Conservation (phyloP, 2,113 vertebrate species). For the Rousettus leschenaultii region DNA sequence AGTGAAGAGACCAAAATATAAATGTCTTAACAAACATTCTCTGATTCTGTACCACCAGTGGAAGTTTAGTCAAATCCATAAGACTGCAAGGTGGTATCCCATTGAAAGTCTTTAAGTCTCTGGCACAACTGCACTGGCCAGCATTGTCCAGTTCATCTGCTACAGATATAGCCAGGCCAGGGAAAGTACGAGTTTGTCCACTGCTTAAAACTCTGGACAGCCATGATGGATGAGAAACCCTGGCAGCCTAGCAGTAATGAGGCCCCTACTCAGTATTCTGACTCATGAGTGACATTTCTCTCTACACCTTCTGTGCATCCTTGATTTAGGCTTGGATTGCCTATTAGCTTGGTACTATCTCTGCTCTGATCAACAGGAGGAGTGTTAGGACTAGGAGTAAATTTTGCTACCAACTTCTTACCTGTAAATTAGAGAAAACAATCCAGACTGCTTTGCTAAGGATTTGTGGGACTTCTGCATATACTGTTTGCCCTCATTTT, state of each 20-base stretch:
- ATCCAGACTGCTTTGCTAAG: not conserved
- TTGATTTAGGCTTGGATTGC: not conserved
- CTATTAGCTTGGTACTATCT: not conserved
- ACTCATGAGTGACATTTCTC: fast-evolving
- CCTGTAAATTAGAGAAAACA: not conserved
- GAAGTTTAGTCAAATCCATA: not conserved
- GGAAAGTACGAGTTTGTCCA: not conserved
- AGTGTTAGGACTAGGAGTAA: not conserved
- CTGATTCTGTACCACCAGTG: not conserved
- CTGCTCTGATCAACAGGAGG: not conserved
- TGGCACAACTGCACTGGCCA: not conserved
- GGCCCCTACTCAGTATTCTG: fast-evolving
- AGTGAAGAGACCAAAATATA: not conserved
- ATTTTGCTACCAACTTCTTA: not conserved
- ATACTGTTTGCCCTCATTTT: not conserved
- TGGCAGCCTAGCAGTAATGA: no score
- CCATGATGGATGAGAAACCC: not conserved
- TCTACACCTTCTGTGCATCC: not conserved
- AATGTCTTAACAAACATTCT: not conserved
- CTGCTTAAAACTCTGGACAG: not conserved
- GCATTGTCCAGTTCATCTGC: not conserved
- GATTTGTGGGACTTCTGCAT: not conserved
- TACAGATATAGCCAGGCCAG: not conserved
- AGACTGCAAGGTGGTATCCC: not conserved
- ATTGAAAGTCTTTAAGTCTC: not conserved